Evolutionary conservation across 2,888 invertebrate genomes (phyloP).

Genomic region (Notocelia uddmanniana): DNA sequence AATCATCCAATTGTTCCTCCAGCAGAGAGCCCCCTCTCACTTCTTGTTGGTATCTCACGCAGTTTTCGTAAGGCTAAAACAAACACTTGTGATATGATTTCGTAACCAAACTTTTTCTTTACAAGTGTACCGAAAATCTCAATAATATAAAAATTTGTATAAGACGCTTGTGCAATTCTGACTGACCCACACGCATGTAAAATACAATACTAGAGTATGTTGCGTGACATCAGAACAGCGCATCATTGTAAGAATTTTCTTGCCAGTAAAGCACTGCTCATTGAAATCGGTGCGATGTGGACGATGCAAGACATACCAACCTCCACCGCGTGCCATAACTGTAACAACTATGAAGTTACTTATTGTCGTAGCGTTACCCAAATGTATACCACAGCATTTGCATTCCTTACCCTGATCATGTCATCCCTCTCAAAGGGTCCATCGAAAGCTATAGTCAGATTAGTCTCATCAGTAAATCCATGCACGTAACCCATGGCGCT

Average conservation of each 20-base stretch:
- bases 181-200: no score
- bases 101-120: background rate
- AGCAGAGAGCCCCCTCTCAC: constrained; percentile 52
- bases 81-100: background rate
- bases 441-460: constrained; percentile 46
- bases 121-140: background rate
- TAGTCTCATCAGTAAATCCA: constrained; percentile 60
- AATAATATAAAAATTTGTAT: no score
- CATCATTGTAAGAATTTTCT: background rate
- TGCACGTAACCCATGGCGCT: constrained; percentile 85
- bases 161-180: no score
- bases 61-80: constrained; percentile 61
- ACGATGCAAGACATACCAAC: background rate
- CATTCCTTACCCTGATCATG: constrained; percentile 49
- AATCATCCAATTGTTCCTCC: constrained; percentile 40
- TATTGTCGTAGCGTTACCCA: background rate
- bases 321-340: background rate
- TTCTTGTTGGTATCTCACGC: constrained; percentile 64
- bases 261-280: background rate
- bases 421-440: constrained; percentile 48
- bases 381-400: background rate
- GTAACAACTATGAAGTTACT: no score
- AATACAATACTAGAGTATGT: no score
- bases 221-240: background rate
- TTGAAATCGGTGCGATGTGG: background rate